These are phyloP conservation scores for Spialia ferax DNA, from an alignment of 2,888 invertebrate species.

Conservation along the genomic window DNA sequence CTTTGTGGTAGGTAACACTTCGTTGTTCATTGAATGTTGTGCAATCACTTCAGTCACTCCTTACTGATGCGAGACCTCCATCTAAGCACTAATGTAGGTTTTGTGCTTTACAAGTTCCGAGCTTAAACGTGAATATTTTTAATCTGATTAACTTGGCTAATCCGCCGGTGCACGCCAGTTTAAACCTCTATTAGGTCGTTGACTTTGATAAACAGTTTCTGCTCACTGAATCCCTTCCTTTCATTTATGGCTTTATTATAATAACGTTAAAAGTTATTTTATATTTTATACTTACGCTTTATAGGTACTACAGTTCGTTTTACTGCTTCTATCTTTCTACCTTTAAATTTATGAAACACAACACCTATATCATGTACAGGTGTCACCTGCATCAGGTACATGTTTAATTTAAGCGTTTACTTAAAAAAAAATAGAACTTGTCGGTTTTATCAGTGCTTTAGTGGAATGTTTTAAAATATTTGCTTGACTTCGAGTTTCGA, in stretches of 20 bases:
- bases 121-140: conserved; percentile 29
- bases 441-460: no score
- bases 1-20: no score
- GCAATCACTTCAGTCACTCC: neutral
- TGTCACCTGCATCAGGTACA: no score
- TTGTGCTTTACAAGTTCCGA: neutral
- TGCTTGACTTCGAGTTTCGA: no score
- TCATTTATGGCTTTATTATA: conserved; percentile 27
- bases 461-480: no score
- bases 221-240: conserved; percentile 23
- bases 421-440: no score
- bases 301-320: neutral
- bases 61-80: neutral
- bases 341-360: neutral
- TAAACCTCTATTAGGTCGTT: conserved; percentile 29
- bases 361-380: neutral
- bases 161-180: conserved; percentile 23
- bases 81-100: neutral
- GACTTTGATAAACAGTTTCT: conserved; percentile 31
- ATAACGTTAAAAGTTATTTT: conserved; percentile 2
- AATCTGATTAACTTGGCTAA: conserved; percentile 25
- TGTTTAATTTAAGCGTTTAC: neutral
- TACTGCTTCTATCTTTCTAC: neutral
- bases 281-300: no score
- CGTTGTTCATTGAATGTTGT: neutral